Evolutionary conservation across 2,113 vertebrate genomes (phyloP).

Genomic region (Eira barbara): DNA sequence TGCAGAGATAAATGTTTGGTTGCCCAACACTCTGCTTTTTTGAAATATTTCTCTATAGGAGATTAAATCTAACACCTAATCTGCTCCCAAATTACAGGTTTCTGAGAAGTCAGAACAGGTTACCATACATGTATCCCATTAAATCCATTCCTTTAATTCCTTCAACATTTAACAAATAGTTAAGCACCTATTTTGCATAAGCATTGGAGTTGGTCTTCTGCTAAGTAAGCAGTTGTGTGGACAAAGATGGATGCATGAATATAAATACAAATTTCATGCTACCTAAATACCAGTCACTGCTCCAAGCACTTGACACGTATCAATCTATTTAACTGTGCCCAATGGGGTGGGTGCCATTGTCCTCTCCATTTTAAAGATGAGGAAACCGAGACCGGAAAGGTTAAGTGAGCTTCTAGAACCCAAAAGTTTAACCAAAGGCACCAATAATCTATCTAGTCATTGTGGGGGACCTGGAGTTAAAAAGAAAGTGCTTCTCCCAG

Average conservation of each 20-base stretch:
- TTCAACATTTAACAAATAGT: not conserved
- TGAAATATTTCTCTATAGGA: not conserved
- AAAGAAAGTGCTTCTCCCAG: not conserved
- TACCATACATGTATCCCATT: not conserved
- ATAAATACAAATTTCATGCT: not conserved
- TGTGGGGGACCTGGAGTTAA: not conserved
- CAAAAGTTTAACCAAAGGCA: not conserved
- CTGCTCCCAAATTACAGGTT: not conserved
- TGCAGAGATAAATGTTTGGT: not conserved
- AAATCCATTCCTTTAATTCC: not conserved
- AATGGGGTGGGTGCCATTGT: not conserved
- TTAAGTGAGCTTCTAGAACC: not conserved
- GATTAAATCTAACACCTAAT: not conserved
- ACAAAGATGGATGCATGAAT: not conserved
- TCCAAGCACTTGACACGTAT: not conserved
- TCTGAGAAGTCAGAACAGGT: not conserved
- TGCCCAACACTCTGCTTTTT: not conserved
- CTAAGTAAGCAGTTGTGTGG: not conserved
- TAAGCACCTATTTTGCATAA: not conserved
- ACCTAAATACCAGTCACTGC: not conserved
- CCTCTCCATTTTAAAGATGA: not conserved
- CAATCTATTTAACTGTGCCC: not conserved
- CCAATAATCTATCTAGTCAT: not conserved
- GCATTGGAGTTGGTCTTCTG: not conserved
- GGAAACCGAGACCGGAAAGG: slow-evolving; percentile 10